Percentiles rank a stretch among this genome's conserved stretches.
Conservation (phyloP, 2,888 invertebrate species). For the Diarsia dahlii region DNA sequence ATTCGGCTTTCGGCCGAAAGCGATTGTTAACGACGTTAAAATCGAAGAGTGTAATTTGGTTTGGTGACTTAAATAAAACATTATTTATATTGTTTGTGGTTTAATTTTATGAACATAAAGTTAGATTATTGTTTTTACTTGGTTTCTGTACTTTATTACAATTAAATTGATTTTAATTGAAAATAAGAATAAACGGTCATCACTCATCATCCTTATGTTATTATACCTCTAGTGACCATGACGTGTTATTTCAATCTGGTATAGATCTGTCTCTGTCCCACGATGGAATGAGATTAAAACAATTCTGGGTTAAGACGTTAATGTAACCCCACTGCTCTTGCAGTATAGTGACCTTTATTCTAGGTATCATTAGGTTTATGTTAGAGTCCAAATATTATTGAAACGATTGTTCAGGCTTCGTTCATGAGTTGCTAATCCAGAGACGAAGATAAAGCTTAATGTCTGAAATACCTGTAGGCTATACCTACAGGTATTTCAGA, state of each 20-base stretch:
- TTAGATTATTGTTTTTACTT: slow-evolving; percentile 5
- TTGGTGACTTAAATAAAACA: background rate
- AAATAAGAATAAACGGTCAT: background rate
- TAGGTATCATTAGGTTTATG: background rate
- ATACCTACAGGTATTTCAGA: too few species aligned
- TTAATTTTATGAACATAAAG: background rate
- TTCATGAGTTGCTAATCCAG: background rate
- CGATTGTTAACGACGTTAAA: slow-evolving; percentile 8
- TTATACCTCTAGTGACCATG: background rate
- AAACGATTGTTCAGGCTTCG: background rate
- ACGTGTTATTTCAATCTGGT: background rate
- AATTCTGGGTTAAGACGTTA: background rate
- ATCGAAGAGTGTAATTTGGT: slow-evolving; percentile 11
- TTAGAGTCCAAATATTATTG: background rate
- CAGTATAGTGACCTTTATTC: background rate
- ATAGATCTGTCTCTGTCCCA: background rate
- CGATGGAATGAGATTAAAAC: background rate
- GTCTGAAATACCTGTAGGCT: background rate
- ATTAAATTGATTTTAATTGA: background rate
- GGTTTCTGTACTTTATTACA: background rate
- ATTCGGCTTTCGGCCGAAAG: slow-evolving; percentile 31
- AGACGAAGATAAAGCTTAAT: background rate
- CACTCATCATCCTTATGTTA: background rate
- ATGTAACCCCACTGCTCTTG: background rate
- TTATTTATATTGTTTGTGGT: slow-evolving; percentile 36